Conservation (phyloP, 1,140 invertebrate species). For the Papilio aristodemus region DNA sequence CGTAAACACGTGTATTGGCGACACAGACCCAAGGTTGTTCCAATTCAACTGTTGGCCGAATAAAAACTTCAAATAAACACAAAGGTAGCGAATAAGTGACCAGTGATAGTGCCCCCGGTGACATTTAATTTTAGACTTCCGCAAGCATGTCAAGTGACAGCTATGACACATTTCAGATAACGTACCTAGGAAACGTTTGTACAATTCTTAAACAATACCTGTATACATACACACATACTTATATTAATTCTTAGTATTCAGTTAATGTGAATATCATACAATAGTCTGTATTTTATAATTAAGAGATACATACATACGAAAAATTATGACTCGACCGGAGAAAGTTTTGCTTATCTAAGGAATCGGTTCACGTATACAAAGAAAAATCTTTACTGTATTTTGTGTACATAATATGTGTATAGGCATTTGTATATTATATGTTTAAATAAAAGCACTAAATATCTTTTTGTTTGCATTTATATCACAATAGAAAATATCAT, state of each 20-base stretch:
- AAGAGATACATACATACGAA: no score
- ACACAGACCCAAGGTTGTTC: conserved; percentile 44
- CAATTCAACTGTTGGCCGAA: conserved; percentile 39
- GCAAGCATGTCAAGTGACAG: conserved; percentile 16
- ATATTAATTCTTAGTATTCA: not conserved
- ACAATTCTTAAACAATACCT: not conserved
- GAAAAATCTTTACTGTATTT: no score
- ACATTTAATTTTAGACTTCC: conserved; percentile 30
- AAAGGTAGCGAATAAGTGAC: conserved; percentile 16
- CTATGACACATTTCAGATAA: conserved; percentile 22
- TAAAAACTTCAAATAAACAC: conserved; percentile 19
- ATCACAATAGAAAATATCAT: no score
- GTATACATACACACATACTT: not conserved
- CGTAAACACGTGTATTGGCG: conserved; percentile 47
- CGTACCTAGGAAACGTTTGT: not conserved
- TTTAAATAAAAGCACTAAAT: no score
- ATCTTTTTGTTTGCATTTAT: no score
- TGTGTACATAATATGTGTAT: no score
- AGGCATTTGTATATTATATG: no score
- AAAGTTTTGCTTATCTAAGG: no score
- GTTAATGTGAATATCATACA: not conserved
- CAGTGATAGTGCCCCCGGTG: conserved; percentile 39
- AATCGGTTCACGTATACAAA: no score
- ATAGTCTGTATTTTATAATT: no score
- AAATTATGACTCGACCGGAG: no score